Base-by-base conservation (phyloP, 2,113 vertebrate genomes). In the Oncorhynchus gorbuscha region DNA sequence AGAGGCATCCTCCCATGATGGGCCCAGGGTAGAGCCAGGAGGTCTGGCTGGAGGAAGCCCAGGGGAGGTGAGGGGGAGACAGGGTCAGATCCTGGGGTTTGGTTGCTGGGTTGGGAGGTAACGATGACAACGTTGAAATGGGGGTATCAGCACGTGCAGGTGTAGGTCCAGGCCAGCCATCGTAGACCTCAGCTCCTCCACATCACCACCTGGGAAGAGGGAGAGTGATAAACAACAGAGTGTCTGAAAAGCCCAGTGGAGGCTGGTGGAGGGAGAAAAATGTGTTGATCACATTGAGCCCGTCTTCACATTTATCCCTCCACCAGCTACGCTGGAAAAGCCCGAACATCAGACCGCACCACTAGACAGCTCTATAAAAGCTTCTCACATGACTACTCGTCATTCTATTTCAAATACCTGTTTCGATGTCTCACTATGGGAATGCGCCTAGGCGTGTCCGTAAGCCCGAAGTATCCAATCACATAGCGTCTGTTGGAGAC, bases 1-100 rank as follows among this genome's bases (percentile, higher is more conserved):
- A 98, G 94, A 99, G 96, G 91, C 98, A 99, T 94, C 97, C 95
- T 90, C 98, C 98, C 98, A 99, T 99, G 93, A 86, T 92, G 93
- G 83, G 89, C 87, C 84, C 81, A 78, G 84, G 80, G 76, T 81
- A 78, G 79, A 72, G 77, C 82, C 82, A 84, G 73, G 66, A 79
- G 83, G 51, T 77, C 82, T 48, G 51, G 65, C 78, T 59, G 80
- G 49, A 88, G 86, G 86, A 86, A 81, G 79, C 87, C 90, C 87
- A 81, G 84, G 84, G 81, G 69, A 84, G 77, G 84, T 82, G 80
- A 79, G 58, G 71, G 66, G 61, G 49, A 74, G 73, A 74, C 70
- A 35, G 84, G 78, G 83, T 91, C 84, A 89, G 84, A 89, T 89
- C 82, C 75, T 84, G 5, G 74, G 79, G 73, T 78, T 80, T 71